These are phyloP conservation scores for Polyommatus iphigenia DNA, from an alignment of 2,888 invertebrate species.

Conservation along the genomic window DNA sequence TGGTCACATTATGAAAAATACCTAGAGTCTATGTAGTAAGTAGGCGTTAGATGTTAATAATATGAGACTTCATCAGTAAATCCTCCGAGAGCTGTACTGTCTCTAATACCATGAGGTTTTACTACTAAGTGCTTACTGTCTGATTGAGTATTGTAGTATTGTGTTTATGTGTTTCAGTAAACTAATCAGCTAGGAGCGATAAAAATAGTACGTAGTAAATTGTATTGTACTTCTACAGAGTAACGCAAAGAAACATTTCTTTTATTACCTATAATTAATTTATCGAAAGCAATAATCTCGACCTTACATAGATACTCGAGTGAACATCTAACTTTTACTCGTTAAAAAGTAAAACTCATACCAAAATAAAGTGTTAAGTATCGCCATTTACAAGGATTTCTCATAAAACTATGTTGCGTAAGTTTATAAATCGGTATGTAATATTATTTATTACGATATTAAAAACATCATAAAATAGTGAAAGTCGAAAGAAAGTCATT, in stretches of 20 bases:
- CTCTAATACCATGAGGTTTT: too few relatives aligned
- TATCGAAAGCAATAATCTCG: background rate
- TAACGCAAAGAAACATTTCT: background rate
- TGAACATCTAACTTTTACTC: constrained; percentile 1
- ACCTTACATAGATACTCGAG: background rate
- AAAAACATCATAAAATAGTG: constrained; percentile 23
- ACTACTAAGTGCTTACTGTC: too few relatives aligned
- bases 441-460: constrained; percentile 6
- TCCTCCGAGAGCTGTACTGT: too few relatives aligned
- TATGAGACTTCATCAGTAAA: too few relatives aligned
- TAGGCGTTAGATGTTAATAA: too few relatives aligned
- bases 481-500: constrained; percentile 18
- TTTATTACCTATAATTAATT: background rate
- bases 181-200: too few relatives aligned
- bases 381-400: background rate
- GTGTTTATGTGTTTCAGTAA: too few relatives aligned
- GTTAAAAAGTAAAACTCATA: background rate
- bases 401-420: background rate
- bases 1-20: too few relatives aligned
- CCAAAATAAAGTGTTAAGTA: background rate
- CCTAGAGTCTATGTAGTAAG: too few relatives aligned
- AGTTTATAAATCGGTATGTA: background rate
- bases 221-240: too few relatives aligned
- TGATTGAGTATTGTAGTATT: too few relatives aligned
- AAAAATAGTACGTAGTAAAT: too few relatives aligned